Conservation (phyloP, 2,113 vertebrate genomes). For the Notarius lentiginosus region DNA sequence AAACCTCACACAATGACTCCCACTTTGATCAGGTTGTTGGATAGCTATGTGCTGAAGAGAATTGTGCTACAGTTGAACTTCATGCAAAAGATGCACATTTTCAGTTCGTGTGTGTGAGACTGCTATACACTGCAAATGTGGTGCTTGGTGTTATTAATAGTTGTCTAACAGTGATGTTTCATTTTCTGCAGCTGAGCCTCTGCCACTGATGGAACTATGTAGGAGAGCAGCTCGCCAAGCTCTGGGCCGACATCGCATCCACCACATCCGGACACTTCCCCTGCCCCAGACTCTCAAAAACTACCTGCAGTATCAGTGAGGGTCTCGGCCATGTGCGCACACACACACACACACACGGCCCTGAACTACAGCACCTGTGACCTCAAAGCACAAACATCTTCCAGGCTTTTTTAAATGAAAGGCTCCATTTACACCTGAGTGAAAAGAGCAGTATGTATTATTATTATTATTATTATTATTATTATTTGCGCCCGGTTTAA, state of each 20-base stretch:
- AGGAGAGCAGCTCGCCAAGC: conserved; percentile 89
- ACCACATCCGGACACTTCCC: conserved; percentile 87
- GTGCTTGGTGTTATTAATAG: background rate
- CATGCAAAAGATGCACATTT: background rate
- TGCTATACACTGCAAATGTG: background rate
- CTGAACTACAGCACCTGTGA: conserved; percentile 14
- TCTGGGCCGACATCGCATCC: conserved; percentile 88
- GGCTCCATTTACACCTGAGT: background rate
- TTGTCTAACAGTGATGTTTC: background rate
- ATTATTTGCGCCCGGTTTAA: background rate
- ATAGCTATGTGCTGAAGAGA: background rate
- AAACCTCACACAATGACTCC: background rate
- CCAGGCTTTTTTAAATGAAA: background rate
- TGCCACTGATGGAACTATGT: conserved; percentile 96
- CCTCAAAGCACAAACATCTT: background rate
- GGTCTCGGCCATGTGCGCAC: background rate
- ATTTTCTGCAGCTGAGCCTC: conserved; percentile 82
- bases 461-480: too few species aligned
- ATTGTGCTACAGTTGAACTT: background rate
- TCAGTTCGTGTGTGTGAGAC: background rate
- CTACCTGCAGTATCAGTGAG: conserved; percentile 98
- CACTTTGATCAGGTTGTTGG: background rate
- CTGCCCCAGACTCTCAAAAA: conserved; percentile 94
- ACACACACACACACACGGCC: background rate
- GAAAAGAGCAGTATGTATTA: background rate